Evolutionary conservation across 2,888 invertebrate genomes (phyloP), one percentile per base, ranked within the genome.

Genomic region (Arrhopalites spinosus): DNA sequence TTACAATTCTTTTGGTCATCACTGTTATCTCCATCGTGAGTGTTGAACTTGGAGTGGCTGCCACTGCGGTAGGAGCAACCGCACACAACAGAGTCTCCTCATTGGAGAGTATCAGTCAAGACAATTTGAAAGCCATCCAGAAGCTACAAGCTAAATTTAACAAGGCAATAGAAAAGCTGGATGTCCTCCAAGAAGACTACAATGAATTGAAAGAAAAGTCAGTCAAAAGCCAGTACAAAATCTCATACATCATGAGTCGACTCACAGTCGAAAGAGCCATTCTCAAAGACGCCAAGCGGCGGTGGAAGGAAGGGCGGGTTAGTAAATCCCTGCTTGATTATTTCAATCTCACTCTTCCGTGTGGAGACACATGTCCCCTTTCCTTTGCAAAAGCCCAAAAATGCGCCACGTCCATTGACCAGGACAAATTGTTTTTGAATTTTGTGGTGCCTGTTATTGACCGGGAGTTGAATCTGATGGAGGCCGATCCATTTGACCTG

Each of bases 401-500:
- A 5, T 79, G 79, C 45, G 2, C 7, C 2, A 2, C 76, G 11
- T 67, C 56, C 0, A 23, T 68, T 0, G 64, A 67, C 0, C 1
- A 8, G 7, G 27, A 64, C 8, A 64, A 47, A 27, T 0, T 78
- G 1, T 64, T 8, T 68, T 15, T 76, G 45, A 36, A 71, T 2
- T 78, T 78, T 56, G n/a, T 1, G 1, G 47, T 63, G 0, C 78
- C 79, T 0, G 0, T 59, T 0, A n/a, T 78, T 11, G 74, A 75
- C 43, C 13, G 7, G 0, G 56, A 53, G 13, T 15, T 75, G 8
- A n/a, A 30, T 0, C 61, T 79, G 0, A 20, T 77, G 0, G 61
- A 77, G 47, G 75, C 78, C 0, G 78, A 79, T 20, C 27, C 78
- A 0, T 78, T 79, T 27, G 2, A 20, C 0, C 59, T 79, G 5